Percentiles rank a stretch among this genome's conserved stretches.
These are phyloP conservation scores for Cardiocondyla obscurior DNA, from an alignment of 1,140 invertebrate genomes.

Conservation along the genomic window DNA sequence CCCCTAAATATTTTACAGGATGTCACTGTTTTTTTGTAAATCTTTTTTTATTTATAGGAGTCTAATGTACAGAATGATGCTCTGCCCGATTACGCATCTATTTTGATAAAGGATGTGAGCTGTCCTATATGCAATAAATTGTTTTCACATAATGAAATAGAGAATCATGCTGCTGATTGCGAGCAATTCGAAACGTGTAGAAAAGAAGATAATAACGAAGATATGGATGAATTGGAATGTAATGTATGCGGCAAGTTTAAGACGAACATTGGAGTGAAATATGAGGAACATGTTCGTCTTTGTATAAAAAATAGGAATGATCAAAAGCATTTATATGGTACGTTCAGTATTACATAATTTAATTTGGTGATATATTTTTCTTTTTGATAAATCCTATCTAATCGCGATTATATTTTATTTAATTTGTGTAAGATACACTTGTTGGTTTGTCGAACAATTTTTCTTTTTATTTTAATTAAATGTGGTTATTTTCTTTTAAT, in stretches of 20 bases:
- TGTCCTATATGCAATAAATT: constrained; percentile 75
- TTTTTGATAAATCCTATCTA: constrained; percentile 26
- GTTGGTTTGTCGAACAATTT: neutral
- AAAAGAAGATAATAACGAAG: constrained; percentile 28
- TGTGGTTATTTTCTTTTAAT: constrained; percentile 3
- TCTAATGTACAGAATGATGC: neutral
- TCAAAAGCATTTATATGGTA: constrained; percentile 43
- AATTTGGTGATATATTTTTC: neutral
- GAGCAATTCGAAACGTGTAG: constrained; percentile 62
- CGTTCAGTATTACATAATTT: constrained; percentile 6
- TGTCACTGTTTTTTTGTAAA: neutral
- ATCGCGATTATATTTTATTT: neutral
- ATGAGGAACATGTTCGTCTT: constrained; percentile 61
- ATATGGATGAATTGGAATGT: constrained; percentile 51
- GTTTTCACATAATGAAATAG: constrained; percentile 68
- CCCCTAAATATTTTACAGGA: neutral
- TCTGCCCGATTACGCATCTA: neutral
- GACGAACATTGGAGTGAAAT: constrained; percentile 58
- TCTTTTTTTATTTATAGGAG: constrained; percentile 37
- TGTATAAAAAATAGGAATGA: constrained; percentile 54
- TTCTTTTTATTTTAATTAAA: neutral
- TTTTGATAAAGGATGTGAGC: constrained; percentile 30
- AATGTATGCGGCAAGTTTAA: constrained; percentile 62
- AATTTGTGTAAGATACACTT: neutral
- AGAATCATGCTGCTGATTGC: constrained; percentile 72